A percentile compares a stretch with the other conserved stretches of the same genome.
Evolutionary conservation across 1,140 invertebrate genomes (phyloP).

Genomic region (Heliconius hermathena): DNA sequence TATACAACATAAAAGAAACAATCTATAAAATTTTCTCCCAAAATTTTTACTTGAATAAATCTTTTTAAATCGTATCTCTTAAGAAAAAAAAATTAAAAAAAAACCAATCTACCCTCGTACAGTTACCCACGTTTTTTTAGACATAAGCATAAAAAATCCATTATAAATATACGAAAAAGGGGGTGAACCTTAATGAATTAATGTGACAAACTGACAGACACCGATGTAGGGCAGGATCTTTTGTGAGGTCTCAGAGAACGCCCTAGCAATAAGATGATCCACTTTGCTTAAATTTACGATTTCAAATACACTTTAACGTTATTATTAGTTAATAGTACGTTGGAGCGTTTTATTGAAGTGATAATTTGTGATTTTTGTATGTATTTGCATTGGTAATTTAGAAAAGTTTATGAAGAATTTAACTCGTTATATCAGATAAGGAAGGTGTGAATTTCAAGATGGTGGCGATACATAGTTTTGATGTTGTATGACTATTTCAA

Average conservation of each 20-base stretch:
- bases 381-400: constrained; percentile 35
- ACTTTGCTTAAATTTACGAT: constrained; percentile 37
- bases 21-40: background rate
- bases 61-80: background rate
- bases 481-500: background rate
- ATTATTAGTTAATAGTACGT: constrained; percentile 9
- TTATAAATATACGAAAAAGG: constrained; percentile 46
- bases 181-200: constrained; percentile 64
- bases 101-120: constrained; percentile 42
- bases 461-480: constrained; percentile 2
- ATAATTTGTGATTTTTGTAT: constrained; percentile 34
- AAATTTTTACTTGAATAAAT: background rate
- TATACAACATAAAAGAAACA: background rate
- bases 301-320: background rate
- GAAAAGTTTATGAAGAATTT: constrained; percentile 19
- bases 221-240: constrained; percentile 55
- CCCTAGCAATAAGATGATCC: constrained; percentile 58
- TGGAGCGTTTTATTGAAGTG: constrained; percentile 32
- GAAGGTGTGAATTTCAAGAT: constrained; percentile 11
- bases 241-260: constrained; percentile 59
- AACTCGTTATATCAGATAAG: constrained; percentile 11
- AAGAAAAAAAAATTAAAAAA: constrained; percentile 23
- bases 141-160: constrained; percentile 49
- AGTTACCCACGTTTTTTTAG: constrained; percentile 67
- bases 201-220: constrained; percentile 59